Evolutionary conservation across 1,140 invertebrate species (phyloP).

Genomic region (Scaptomyza hsui): DNA sequence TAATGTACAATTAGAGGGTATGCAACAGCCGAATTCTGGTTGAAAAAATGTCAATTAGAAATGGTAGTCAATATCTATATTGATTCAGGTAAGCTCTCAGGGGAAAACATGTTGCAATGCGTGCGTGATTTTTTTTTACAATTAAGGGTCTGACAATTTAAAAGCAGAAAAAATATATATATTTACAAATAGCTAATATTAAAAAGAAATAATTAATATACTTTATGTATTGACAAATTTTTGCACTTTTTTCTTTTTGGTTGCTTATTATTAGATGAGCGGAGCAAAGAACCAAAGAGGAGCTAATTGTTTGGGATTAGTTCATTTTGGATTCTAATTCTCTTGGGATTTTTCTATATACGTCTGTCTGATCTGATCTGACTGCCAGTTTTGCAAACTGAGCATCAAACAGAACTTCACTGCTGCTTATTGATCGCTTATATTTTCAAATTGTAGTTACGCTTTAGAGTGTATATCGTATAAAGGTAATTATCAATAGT

Average conservation of each 20-base stretch:
- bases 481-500: slow-evolving; percentile 75
- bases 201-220: slow-evolving; percentile 57
- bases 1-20: slow-evolving; percentile 52
- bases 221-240: slow-evolving; percentile 42
- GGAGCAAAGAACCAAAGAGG: slow-evolving; percentile 53
- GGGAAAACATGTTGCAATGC: slow-evolving; percentile 29
- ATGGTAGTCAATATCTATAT: slow-evolving; percentile 31
- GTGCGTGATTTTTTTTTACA: slow-evolving; percentile 39
- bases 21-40: slow-evolving; percentile 58
- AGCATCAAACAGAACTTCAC: slow-evolving; percentile 46
- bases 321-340: slow-evolving; percentile 18
- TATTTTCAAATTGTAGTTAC: slow-evolving; percentile 47
- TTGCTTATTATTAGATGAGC: slow-evolving; percentile 52
- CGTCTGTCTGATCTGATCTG: slow-evolving; percentile 4
- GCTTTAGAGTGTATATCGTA: slow-evolving; percentile 54
- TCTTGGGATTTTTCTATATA: slow-evolving; percentile 1
- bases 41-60: slow-evolving; percentile 39
- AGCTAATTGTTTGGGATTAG: slow-evolving; percentile 48
- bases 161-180: slow-evolving; percentile 65
- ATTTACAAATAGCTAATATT: slow-evolving; percentile 73
- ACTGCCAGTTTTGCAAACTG: slow-evolving; percentile 61
- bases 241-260: slow-evolving; percentile 58
- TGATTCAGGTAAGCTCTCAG: slow-evolving; percentile 51
- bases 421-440: slow-evolving; percentile 21
- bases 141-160: slow-evolving; percentile 67